Evolutionary conservation across 1,140 invertebrate species (phyloP), one percentile per base, ranked within the genome.

Genomic region (Linepithema humile): DNA sequence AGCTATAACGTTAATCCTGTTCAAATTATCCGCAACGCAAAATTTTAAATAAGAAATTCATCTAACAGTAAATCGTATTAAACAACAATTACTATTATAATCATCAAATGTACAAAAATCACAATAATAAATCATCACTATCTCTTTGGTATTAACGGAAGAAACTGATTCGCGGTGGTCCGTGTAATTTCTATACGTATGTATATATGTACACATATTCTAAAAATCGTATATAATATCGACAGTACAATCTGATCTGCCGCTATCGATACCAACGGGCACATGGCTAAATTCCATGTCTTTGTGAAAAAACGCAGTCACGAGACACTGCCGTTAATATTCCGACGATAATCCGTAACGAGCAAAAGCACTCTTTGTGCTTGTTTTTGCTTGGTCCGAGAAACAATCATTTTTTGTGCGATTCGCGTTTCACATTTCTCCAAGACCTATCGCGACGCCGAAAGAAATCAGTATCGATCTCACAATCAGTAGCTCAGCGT

Each of bases 111-210:
- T 87, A 87, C 80, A 87, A 73, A 87, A 73, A 87, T 87, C 75
- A 80, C 64, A 80, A 70, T 80, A 10, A 80, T 50, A 32, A 53
- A 70, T 88, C 83, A 83, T 73, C 50, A 55, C 53, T 69, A 32
- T 73, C 20, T 88, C 86, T 88, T 88, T 88, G 86, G 86, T 88
- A 87, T 87, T 57, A 83, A 80, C 74, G 60, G 73, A 55, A 50
- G 75, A 86, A 88, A 88, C 86, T 87, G 86, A 88, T 88, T 88
- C 86, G 57, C 85, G 85, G 85, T 85, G 86, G 83, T 80, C 69
- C 60, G 78, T 69, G 26, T 35, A 74, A 80, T 70, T 70, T 32
- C 64, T 84, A 50, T 57, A 70, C 50, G 65, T 87, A 87, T 84
- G 38, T 87, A 88, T 82, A 84, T 60, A 57, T 84, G 38, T 74